These are phyloP conservation scores for Pantherophis guttatus DNA, from an alignment of 2,113 vertebrate species.

Conservation along the genomic window DNA sequence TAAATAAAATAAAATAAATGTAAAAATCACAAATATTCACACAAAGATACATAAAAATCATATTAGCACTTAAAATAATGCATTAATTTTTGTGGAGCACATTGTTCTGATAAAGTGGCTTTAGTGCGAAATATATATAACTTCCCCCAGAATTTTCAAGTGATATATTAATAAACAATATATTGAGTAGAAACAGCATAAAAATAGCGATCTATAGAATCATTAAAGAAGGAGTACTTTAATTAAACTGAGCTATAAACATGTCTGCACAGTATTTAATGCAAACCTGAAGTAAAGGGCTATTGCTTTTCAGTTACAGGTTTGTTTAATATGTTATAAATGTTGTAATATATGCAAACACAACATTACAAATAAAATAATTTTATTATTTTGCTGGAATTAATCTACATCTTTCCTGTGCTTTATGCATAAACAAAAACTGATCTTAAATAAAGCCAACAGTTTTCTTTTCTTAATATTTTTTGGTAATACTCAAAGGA, in stretches of 20 bases:
- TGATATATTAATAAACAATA: constrained; percentile 51
- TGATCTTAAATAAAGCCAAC: constrained; percentile 55
- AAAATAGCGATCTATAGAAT: constrained; percentile 41
- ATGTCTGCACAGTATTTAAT: constrained; percentile 46
- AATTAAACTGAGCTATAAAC: constrained; percentile 63
- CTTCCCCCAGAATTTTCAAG: constrained; percentile 30
- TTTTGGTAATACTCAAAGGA: constrained; percentile 68
- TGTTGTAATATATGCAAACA: constrained; percentile 45
- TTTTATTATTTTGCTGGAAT: constrained; percentile 58
- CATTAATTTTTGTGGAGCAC: constrained; percentile 10
- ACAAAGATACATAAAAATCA: constrained; percentile 14
- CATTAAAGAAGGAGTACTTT: constrained; percentile 51
- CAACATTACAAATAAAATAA: constrained; percentile 38
- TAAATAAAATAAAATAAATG: not conserved
- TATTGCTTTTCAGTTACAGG: constrained; percentile 46
- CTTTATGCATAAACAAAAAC: constrained; percentile 56
- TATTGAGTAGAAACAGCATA: constrained; percentile 56
- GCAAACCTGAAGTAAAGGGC: constrained; percentile 51
- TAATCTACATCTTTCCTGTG: constrained; percentile 43
- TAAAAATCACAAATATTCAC: constrained; percentile 1
- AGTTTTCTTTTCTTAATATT: constrained; percentile 65
- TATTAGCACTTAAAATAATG: constrained; percentile 10
- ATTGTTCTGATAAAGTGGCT: constrained; percentile 18
- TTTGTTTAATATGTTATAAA: constrained; percentile 43
- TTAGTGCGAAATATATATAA: constrained; percentile 41